Conservation (phyloP, 2,797 vertebrate species). For the Pangasius larnaudii region DNA sequence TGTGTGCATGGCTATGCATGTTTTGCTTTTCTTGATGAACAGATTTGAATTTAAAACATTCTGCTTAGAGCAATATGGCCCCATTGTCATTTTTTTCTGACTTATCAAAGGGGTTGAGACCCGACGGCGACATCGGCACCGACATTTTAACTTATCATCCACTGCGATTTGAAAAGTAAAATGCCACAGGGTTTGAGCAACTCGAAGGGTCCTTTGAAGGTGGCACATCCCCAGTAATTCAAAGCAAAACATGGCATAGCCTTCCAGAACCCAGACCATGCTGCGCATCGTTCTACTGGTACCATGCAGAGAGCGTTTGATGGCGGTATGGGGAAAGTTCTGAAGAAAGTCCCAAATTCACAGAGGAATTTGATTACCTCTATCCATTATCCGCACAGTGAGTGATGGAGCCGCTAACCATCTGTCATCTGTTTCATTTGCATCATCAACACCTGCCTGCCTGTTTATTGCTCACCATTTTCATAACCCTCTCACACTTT, state of each 20-base stretch:
- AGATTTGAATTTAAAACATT: conserved; percentile 29
- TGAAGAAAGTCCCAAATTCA: conserved; percentile 87
- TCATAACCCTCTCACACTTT: conserved; percentile 79
- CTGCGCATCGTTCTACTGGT: conserved; percentile 42
- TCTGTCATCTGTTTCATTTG: conserved; percentile 94
- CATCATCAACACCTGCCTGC: conserved; percentile 90
- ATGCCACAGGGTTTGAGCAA: conserved; percentile 33
- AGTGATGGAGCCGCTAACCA: conserved; percentile 85
- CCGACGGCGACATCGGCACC: conserved; percentile 38
- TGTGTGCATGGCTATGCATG: conserved; percentile 21
- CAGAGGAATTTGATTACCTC: conserved; percentile 90
- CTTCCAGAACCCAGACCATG: conserved; percentile 42
- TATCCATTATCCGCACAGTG: conserved; percentile 87
- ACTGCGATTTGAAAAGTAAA: conserved; percentile 28
- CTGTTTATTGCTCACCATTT: conserved; percentile 82
- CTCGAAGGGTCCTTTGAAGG: conserved; percentile 47
- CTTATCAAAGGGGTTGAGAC: conserved; percentile 36
- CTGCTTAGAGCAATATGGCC: conserved; percentile 36
- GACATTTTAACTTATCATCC: conserved; percentile 25
- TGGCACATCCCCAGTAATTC: conserved; percentile 31
- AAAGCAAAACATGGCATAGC: conserved; percentile 29
- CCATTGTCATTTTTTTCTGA: conserved; percentile 44
- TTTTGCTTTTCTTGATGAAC: conserved; percentile 16
- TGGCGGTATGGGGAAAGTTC: conserved; percentile 74
- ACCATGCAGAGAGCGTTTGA: conserved; percentile 55